A percentile compares a stretch with the other conserved stretches of the same genome.
Evolutionary conservation across 2,797 vertebrate genomes (phyloP).

Genomic region (Sardinella longiceps): DNA sequence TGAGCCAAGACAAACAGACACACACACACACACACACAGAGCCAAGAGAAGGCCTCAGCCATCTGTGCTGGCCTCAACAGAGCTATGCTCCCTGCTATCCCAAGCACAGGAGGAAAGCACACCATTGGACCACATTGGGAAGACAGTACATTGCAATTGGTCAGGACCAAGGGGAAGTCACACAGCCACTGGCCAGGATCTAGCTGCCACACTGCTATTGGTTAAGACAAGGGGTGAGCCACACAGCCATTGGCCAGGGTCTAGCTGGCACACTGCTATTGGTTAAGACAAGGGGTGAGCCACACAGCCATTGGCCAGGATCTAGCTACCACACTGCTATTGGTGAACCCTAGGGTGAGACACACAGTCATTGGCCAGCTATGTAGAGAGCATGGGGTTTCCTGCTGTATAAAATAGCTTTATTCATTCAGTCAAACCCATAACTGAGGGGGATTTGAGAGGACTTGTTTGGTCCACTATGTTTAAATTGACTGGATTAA

Average conservation of each 20-base stretch:
- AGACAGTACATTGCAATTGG: background rate
- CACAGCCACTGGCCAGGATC: background rate
- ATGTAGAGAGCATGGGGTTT: background rate
- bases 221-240: conserved; percentile 17
- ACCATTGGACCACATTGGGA: too few relatives aligned
- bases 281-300: too few relatives aligned
- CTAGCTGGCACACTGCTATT: too few relatives aligned
- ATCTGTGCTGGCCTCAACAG: conserved; percentile 30
- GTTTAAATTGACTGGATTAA: background rate
- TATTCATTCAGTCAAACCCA: conserved; percentile 22
- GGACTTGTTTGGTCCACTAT: background rate
- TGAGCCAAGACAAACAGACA: conserved; percentile 50
- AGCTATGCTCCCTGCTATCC: conserved; percentile 29
- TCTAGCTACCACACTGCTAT: too few relatives aligned
- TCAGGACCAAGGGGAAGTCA: too few relatives aligned
- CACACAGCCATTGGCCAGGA: too few relatives aligned
- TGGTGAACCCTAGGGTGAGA: background rate
- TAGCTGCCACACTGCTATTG: conserved; percentile 33
- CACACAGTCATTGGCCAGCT: background rate
- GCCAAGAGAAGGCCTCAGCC: background rate
- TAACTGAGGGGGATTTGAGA: conserved; percentile 1
- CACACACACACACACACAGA: background rate
- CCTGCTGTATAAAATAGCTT: conserved; percentile 24
- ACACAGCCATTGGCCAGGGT: background rate
- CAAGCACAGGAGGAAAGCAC: background rate